Evolutionary conservation across 2,113 vertebrate genomes (phyloP).

Genomic region (Apodemus sylvaticus): DNA sequence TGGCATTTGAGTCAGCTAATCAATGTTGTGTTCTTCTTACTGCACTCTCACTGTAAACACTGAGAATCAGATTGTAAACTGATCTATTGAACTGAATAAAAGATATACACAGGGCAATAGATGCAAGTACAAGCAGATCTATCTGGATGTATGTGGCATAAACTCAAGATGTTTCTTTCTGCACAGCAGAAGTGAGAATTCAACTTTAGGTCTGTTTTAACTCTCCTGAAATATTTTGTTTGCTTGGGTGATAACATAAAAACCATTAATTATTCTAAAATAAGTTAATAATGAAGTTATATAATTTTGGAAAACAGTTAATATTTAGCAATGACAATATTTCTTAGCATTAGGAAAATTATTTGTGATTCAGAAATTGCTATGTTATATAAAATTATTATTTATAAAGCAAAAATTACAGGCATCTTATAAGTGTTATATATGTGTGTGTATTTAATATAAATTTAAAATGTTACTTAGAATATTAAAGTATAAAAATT

Average conservation of each 20-base stretch:
- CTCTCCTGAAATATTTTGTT: background rate
- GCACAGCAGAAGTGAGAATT: background rate
- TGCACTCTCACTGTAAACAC: background rate
- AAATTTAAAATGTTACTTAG: background rate
- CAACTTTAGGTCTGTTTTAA: background rate
- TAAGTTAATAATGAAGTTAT: background rate
- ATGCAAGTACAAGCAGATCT: background rate
- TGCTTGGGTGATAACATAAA: background rate
- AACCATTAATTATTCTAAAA: background rate
- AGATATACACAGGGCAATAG: background rate
- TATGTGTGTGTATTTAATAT: too few species aligned
- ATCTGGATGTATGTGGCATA: background rate
- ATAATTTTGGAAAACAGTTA: background rate
- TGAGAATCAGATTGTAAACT: background rate
- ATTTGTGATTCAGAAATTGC: background rate
- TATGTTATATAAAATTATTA: background rate
- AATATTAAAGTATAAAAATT: background rate
- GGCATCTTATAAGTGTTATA: background rate
- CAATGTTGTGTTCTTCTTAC: too few species aligned
- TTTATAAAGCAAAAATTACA: background rate
- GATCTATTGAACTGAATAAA: background rate
- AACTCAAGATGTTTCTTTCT: background rate
- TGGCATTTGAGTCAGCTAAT: background rate
- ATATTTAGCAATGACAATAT: background rate
- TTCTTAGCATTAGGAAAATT: background rate